phyloP scores from a whole-genome alignment of 2,113 vertebrate genomes.

The Semnopithecus entellus region DNA sequence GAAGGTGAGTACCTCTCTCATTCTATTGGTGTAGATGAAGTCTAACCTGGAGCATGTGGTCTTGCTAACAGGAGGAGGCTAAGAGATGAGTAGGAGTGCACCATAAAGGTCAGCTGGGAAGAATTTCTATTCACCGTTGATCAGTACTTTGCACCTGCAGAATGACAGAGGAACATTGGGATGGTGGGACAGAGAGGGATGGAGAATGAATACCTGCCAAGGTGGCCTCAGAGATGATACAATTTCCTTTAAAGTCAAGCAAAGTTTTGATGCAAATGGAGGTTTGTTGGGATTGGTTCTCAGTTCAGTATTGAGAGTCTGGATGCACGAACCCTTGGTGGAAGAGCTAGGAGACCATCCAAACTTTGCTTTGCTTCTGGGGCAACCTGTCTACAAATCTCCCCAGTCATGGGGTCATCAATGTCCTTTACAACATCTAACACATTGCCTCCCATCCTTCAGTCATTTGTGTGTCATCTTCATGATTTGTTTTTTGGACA shows the following conservation, averaged over 20 bases:
- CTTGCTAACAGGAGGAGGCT: neutral
- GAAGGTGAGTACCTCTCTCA: neutral
- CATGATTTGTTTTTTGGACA: neutral
- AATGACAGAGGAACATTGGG: neutral
- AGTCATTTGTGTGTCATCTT: neutral
- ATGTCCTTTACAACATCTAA: neutral
- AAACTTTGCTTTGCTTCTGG: neutral
- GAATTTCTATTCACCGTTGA: neutral
- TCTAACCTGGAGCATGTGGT: neutral
- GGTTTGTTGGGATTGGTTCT: neutral
- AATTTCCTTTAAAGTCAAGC: neutral
- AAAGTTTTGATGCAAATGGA: neutral
- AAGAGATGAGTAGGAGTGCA: neutral
- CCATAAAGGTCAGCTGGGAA: neutral
- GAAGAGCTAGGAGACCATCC: neutral
- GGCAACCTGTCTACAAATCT: neutral
- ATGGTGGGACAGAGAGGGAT: neutral
- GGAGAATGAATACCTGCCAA: neutral
- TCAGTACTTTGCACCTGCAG: neutral
- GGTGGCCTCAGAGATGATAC: neutral
- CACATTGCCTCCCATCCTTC: neutral
- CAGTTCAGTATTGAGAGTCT: neutral
- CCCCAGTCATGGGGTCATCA: neutral
- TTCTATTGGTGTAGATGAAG: neutral
- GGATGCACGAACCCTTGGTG: rapidly evolving